Evolutionary conservation across 2,888 invertebrate genomes (phyloP).

Genomic region (Plemyria rubiginata): DNA sequence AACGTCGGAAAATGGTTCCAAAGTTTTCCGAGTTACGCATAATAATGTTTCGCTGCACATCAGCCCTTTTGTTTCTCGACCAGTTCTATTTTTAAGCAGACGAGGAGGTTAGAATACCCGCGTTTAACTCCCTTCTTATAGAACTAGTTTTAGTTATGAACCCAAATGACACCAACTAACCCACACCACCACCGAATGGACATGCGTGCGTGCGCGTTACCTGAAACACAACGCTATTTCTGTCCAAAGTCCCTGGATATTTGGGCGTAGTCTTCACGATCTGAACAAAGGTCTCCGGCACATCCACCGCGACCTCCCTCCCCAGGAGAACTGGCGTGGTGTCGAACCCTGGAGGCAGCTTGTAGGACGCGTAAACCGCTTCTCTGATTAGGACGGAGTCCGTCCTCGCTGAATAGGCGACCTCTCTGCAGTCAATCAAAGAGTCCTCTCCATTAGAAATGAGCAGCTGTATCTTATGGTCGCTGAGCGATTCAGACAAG

Average conservation of each 20-base stretch:
- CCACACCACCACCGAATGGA: constrained; percentile 46
- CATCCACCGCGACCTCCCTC: constrained; percentile 92
- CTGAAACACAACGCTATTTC: constrained; percentile 79
- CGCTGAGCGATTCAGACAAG: constrained; percentile 70
- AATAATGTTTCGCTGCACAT: no score
- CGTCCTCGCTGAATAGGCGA: constrained; percentile 77
- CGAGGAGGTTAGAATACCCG: background rate
- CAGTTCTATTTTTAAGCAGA: background rate
- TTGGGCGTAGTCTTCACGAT: constrained; percentile 90
- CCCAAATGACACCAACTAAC: constrained; percentile 23
- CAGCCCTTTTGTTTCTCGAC: no score
- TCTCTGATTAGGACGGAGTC: constrained; percentile 81
- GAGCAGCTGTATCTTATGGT: constrained; percentile 76
- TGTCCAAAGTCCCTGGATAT: constrained; percentile 86
- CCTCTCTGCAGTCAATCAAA: constrained; percentile 76
- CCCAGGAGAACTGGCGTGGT: constrained; percentile 80
- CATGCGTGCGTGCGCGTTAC: constrained; percentile 73
- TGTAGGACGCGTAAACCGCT: constrained; percentile 78
- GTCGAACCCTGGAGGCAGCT: constrained; percentile 77
- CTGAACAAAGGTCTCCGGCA: constrained; percentile 94
- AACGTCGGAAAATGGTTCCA: no score
- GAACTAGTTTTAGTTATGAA: constrained; percentile 5
- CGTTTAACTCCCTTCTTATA: background rate
- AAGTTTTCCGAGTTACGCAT: no score
- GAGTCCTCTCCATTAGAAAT: constrained; percentile 79